phyloP scores from a whole-genome alignment of 2,888 invertebrate genomes.

The Actias luna region DNA sequence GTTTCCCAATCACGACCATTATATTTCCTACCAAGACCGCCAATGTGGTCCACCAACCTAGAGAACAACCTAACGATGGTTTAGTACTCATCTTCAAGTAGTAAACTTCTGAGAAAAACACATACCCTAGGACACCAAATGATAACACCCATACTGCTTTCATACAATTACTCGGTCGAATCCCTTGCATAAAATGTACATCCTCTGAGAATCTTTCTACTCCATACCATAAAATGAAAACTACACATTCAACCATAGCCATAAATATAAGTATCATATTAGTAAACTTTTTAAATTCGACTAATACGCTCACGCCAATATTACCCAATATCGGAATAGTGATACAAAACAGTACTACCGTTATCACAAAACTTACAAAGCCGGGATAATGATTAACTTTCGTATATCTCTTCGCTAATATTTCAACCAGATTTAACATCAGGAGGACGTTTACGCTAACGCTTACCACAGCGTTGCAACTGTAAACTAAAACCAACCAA shows the following conservation, averaged over 20 bases:
- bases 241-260: slow-evolving; percentile 46
- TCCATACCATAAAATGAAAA: slow-evolving; percentile 67
- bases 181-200: slow-evolving; percentile 73
- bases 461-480: slow-evolving; percentile 43
- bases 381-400: slow-evolving; percentile 50
- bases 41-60: slow-evolving; percentile 34
- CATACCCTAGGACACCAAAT: slow-evolving; percentile 38
- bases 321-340: slow-evolving; percentile 54
- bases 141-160: slow-evolving; percentile 54
- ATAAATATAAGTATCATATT: slow-evolving; percentile 41
- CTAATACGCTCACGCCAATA: slow-evolving; percentile 37
- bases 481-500: slow-evolving; percentile 51
- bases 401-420: slow-evolving; percentile 36
- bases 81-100: slow-evolving; percentile 12
- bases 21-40: slow-evolving; percentile 21
- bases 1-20: slow-evolving; percentile 28
- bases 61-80: slow-evolving; percentile 9
- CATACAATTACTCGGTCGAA: slow-evolving; percentile 53
- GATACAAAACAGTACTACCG: slow-evolving; percentile 42
- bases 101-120: slow-evolving; percentile 40
- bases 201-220: slow-evolving; percentile 65
- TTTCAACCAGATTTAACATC: slow-evolving; percentile 47
- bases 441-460: slow-evolving; percentile 43
- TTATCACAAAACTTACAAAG: slow-evolving; percentile 37
- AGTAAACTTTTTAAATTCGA: slow-evolving; percentile 37